Base-by-base conservation (phyloP, 2,797 vertebrate genomes). In the Melanotaenia nigrans region DNA sequence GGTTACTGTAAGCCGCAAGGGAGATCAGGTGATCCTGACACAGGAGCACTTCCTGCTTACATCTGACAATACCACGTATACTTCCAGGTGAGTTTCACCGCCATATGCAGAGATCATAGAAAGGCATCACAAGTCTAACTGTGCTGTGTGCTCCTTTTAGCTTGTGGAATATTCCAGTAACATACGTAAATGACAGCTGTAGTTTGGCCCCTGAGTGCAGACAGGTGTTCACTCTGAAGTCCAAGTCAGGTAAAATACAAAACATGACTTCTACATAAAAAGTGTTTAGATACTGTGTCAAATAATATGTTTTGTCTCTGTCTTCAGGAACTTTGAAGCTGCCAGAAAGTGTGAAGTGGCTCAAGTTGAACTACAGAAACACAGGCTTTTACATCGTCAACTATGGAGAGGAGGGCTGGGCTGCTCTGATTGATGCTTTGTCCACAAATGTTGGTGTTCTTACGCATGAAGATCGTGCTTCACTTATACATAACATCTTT, bases 371-470 rank as follows among this genome's bases (percentile, higher is more conserved):
- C 69, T 90, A 95, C 71, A 92, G 90, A 73, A 96, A 95, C 92
- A 94, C 93, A 0, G 98, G 97, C 22, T 99, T 97, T 92, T 99
- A 98, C 78, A 83, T 98, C 8, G 97, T 99, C 24, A 81, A 99
- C 74, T 99, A 99, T 45, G 93, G 87, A 62, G 74, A 92, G 0
- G 82, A 94, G 0, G 95, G 95, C 68, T 98, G 97, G 97, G 61
- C 47, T 2, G 90, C 78, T 0, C 90, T 99, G 5, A 94, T 84
- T 70, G 38, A 85, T 0, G 95, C 95, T 24, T 64, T 99, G 84
- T 88, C 85, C 58, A 76, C 22, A 38, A 85, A 96, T 13, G 86
- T 93, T 55, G 85, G 73, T 2, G 89, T 95, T 75, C 85, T 99
- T 30, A 89, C 94, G 42, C 82, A 90, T n/a, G 95, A 94, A 74